phyloP scores from a whole-genome alignment of 2,888 invertebrate genomes.

The Callosobruchus maculatus region DNA sequence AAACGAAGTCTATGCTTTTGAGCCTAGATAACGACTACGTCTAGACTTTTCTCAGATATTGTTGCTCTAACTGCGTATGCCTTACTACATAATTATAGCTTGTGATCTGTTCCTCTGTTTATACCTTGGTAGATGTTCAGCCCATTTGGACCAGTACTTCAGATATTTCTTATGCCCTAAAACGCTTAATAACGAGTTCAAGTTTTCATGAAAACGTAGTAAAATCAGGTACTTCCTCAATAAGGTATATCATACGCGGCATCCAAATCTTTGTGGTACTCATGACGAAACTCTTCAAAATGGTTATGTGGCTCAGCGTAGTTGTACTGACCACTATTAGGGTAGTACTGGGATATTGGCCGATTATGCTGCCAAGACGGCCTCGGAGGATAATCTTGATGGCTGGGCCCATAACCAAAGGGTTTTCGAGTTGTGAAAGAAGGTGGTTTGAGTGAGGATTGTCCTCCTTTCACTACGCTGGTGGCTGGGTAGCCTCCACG shows the following conservation, averaged over 20 bases:
- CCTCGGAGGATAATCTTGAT: neutral
- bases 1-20: no score
- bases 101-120: no score
- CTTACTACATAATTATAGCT: no score
- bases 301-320: neutral
- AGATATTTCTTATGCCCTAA: no score
- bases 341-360: neutral
- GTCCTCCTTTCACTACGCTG: neutral
- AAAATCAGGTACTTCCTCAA: neutral
- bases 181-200: no score
- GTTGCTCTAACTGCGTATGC: no score
- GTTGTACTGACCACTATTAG: neutral
- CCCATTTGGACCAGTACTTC: no score
- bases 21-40: no score
- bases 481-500: neutral
- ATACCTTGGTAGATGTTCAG: no score
- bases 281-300: neutral
- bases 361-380: neutral
- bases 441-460: neutral
- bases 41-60: no score
- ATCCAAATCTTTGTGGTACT: neutral
- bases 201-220: no score
- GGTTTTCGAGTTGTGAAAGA: neutral
- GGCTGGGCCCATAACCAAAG: neutral
- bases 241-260: neutral